Base-by-base conservation (phyloP, 2,113 vertebrate species). In the Colius striatus region DNA sequence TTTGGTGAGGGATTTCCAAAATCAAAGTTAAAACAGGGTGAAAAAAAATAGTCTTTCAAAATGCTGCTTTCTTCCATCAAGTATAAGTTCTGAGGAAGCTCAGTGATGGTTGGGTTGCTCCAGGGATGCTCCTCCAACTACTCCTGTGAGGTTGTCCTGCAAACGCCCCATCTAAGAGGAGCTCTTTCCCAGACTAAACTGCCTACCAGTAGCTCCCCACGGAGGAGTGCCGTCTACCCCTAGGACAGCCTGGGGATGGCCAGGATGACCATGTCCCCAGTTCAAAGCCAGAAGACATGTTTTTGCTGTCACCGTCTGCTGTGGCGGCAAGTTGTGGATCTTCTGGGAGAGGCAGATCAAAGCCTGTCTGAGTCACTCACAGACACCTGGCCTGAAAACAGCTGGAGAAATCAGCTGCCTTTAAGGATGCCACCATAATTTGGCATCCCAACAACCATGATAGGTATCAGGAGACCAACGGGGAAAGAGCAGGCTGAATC, bases 381-480 rank as follows among this genome's bases (percentile, higher is more conserved):
- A n/a, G 26, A 38, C 3, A 7, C 13, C 34, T 27, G 30, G 22
- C 27, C 54, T 63, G 27, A 57, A 83, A 48, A 10, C 0, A 0
- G 26, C 38, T 78, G 65, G 51, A 83, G 32, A 36, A 48, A 60
- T 13, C 3, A 7, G 54, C 21, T 10, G 2, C 61, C 53, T 57
- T 78, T 48, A 81, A 62, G 53, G 36, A 58, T 6, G 6, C 14
- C 27, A 7, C 27, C 8, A 14, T 15, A 0, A 0, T 47, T 93
- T 55, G n/a, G 55, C 48, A 84, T 72, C 66, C 58, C 71, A 54
- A 51, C 22, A 76, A 8, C 27, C 23, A 30, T 23, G 68, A 51
- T 50, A 57, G 50, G 36, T 47, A 48, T 17, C 41, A 70, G 36
- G 43, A 91, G 12, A 55, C 5, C 43, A 55, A 51, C 0, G 1